Evolutionary conservation across 2,797 vertebrate species (phyloP), one percentile per base, ranked within the genome.

Genomic region (Phoeniculus purpureus): DNA sequence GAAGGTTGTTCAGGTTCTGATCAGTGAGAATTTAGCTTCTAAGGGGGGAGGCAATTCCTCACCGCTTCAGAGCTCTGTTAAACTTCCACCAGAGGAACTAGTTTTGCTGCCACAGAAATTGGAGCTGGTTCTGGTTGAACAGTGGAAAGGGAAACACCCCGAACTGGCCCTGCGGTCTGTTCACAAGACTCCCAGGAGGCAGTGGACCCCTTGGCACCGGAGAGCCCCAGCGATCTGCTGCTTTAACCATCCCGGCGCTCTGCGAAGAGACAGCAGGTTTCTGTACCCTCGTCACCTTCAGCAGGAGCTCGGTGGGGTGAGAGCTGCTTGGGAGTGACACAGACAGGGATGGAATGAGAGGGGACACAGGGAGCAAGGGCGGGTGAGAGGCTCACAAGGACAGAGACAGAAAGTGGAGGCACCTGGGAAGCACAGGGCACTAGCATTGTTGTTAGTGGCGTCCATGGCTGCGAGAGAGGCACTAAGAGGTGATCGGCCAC

Each of bases 351-450:
- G 72, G 62, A 83, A 93, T 77, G 82, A 92, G 75, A 91, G 93
- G 97, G 45, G 95, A 95, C 91, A 92, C 91, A 76, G 86, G 95
- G 93, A 91, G 61, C 43, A 68, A 96, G 83, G 91, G 14, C 90
- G 95, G 47, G 83, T 61, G 61, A 88, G 52, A 78, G 90, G 87
- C 93, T 78, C 91, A 97, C 94, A 95, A 34, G 87, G 85, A 91
- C 3, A 96, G 92, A 95, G 77, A 91, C 88, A 97, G 94, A 84
- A 96, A 94, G 91, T 37, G 59, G 93, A 94, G 98, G 98, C 98
- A 99, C 99, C 99, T 99, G 98, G 98, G 96, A 98, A 98, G 97
- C 96, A 97, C 96, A 98, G 98, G 64, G 96, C 96, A 94, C 98
- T 98, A 96, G 98, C 98, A 90, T 97, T 98, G 97, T 98, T 98